Base-by-base conservation (phyloP, 1,140 invertebrate genomes). In the Tetranychus cinnabarinus region DNA sequence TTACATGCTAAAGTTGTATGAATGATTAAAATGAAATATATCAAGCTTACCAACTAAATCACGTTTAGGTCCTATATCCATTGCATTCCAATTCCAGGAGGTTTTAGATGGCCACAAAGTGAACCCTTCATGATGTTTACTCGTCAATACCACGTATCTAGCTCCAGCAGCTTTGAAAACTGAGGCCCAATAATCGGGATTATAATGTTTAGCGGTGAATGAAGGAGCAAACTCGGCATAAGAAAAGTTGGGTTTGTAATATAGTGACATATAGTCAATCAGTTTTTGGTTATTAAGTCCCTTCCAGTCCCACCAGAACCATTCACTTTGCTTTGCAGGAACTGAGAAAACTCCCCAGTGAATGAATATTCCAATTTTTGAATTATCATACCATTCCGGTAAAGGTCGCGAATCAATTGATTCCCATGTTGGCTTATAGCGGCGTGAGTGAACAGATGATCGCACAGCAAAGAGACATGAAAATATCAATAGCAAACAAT, bases 261-360 rank as follows among this genome's bases (percentile, higher is more conserved):
- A 74, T 39, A 72, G 67, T 1, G 67, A 65, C 70, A 76, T 71
- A 54, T 69, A 77, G 15, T 72, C 62, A 7, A 70, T 65, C 42
- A 48, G 66, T 10, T n/a, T 31, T 3, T 46, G 23, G 13, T 57
- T 52, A 33, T 55, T 34, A 1, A 15, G 23, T 3, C 13, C 8
- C 47, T 64, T 10, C 66, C 66, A 68, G 12, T 82, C 75, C 2
- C 72, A 76, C 86, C 86, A 90, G 72, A 89, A 90, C 88, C 87
- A 91, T 76, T 89, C 88, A 1, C 80, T 81, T 0, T 79, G 78
- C 71, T 81, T 85, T 65, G 83, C 82, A 1, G 88, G 89, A 1
- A 93, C 90, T 1, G 85, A 83, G 68, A 83, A 95, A 0, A 95
- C 82, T 2, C 90, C 89, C 85, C 88, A 95, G 67, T 95, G 89